These are phyloP conservation scores for Amazonetta brasiliensis DNA, from an alignment of 2,797 vertebrate genomes.

Conservation along the genomic window DNA sequence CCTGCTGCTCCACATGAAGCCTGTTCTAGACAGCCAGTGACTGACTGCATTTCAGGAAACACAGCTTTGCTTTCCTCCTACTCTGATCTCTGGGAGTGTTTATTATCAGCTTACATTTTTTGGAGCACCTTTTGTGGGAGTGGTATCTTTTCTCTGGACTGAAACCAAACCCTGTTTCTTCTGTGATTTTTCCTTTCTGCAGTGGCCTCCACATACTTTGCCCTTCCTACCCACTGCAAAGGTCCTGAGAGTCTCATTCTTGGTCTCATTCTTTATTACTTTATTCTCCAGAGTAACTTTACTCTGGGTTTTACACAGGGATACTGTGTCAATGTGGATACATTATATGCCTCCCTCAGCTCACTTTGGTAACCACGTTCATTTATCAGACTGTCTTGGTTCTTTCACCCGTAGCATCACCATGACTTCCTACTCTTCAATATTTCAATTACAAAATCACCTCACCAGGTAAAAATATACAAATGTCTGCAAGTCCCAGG, in stretches of 20 bases:
- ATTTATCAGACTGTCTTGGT: not conserved
- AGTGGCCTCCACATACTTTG: not conserved
- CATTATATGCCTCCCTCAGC: not conserved
- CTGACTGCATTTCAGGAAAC: not conserved
- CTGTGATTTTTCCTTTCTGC: not conserved
- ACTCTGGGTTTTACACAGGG: not conserved
- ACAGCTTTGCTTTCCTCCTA: not conserved
- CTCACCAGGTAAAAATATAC: not conserved
- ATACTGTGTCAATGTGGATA: not conserved
- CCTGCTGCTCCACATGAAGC: not conserved
- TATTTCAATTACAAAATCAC: not conserved
- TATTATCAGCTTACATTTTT: not conserved
- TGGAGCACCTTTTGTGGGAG: not conserved
- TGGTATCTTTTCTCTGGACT: not conserved
- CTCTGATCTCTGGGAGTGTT: not conserved
- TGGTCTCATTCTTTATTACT: not conserved
- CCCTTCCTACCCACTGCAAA: not conserved
- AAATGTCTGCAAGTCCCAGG: not conserved
- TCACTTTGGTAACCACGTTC: accelerated
- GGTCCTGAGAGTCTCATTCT: not conserved
- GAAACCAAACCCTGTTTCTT: not conserved
- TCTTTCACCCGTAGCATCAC: not conserved
- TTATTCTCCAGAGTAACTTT: not conserved
- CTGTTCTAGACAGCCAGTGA: not conserved
- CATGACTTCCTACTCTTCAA: not conserved